Evolutionary conservation across 2,888 invertebrate genomes (phyloP).

Genomic region (Neocrepidodera transversa): DNA sequence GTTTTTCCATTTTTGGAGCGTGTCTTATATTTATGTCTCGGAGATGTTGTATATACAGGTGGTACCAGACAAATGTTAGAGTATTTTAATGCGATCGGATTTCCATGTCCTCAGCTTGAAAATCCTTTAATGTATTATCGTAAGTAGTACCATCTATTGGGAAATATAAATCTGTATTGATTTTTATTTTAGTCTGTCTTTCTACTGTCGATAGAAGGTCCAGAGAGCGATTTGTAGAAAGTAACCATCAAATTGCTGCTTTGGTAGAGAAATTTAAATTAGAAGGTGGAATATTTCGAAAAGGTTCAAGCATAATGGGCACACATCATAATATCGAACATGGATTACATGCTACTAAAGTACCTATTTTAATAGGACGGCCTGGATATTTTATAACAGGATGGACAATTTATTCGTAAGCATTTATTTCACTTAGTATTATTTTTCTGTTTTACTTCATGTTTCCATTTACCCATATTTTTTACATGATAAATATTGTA

Average conservation of each 20-base stretch:
- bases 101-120: conserved; percentile 95
- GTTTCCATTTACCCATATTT: too few species aligned
- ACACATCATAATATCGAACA: conserved; percentile 62
- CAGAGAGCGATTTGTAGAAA: conserved; percentile 90
- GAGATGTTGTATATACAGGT: conserved; percentile 91
- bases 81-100: conserved; percentile 94
- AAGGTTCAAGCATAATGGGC: conserved; percentile 64
- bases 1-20: conserved; percentile 95
- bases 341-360: conserved; percentile 66
- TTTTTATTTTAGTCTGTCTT: conserved; percentile 68
- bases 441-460: too few species aligned
- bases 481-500: too few species aligned
- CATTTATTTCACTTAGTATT: not conserved
- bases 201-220: conserved; percentile 82
- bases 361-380: conserved; percentile 77
- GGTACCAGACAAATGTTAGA: conserved; percentile 91
- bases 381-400: conserved; percentile 74
- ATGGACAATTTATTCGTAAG: conserved; percentile 73
- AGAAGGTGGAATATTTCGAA: conserved; percentile 80
- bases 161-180: too few species aligned
- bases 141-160: too few species aligned
- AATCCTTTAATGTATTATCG: conserved; percentile 98
- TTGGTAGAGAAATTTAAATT: conserved; percentile 90
- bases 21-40: conserved; percentile 87
- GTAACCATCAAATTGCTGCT: conserved; percentile 91